Base-by-base conservation (phyloP, 2,888 invertebrate genomes). In the Xylota segnis region DNA sequence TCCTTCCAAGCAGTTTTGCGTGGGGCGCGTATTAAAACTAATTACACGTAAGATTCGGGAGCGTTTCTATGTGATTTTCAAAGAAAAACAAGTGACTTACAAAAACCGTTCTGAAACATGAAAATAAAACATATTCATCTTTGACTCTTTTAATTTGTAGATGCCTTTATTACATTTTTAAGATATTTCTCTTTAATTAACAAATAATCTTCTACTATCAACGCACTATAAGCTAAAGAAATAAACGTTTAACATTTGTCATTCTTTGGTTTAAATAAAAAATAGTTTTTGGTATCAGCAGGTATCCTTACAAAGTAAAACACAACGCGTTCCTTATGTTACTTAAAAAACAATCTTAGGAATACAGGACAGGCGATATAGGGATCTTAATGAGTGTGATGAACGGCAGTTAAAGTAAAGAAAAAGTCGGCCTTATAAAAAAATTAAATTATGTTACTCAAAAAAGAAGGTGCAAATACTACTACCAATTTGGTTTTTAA, bases 151-250 rank as follows among this genome's bases (percentile, higher is more conserved):
- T 54, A 66, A 66, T 23, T 1, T 23, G 3, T 52, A 66, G n/a
- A 52, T 65, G 47, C 47, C 16, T 76, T 66, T 76, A 76, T 59
- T 75, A 58, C 18, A 59, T 66, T 50, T 75, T 75, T 45, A 54
- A 63, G 63, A 50, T 58, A 76, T 37, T 58, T 76, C 29, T 59
- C 59, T 76, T 27, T 23, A 34, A 18, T 52, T 52, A 59, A 18
- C 14, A 50, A 58, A 56, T 52, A 5, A 18, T 47, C 34, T 47
- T 47, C 10, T 47, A 47, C n/a, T 37, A 56, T 34, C 29, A 58
- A 76, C 50, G 10, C 40, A 47, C 56, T 76, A 58, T 32, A 18
- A 47, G 27, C 40, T 66, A 66, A 2, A 29, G n/a, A 66, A 75
- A 75, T 52, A 52, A 66, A 56, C 23, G 23, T 45, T 59, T 29